phyloP scores from a whole-genome alignment of 2,113 vertebrate genomes.

The Muntiacus muntjak region DNA sequence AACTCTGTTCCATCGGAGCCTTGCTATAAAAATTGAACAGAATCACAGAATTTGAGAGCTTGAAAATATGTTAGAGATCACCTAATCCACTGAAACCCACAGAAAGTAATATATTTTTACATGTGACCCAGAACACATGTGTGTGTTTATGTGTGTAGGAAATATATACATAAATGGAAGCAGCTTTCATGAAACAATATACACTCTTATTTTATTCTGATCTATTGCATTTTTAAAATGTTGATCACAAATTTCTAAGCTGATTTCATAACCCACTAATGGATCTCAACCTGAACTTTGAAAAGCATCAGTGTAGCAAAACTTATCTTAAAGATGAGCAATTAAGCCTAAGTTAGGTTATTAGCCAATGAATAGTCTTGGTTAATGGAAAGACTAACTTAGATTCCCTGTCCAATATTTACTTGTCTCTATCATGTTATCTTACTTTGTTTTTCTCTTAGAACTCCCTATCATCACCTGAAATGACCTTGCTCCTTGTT shows the following conservation, averaged over 20 bases:
- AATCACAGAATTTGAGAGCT: slow-evolving; percentile 15
- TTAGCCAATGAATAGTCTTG: neutral
- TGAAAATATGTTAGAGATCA: slow-evolving; percentile 24
- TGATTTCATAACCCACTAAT: neutral
- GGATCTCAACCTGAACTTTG: neutral
- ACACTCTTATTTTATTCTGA: neutral
- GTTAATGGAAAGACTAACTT: neutral
- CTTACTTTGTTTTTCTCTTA: slow-evolving; percentile 23
- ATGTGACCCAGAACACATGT: neutral
- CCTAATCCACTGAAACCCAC: neutral
- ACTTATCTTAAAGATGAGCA: neutral
- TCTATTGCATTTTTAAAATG: neutral
- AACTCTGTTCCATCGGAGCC: neutral
- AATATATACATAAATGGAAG: neutral
- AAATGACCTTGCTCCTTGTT: neutral
- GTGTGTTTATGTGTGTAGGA: neutral
- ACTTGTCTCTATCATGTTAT: neutral
- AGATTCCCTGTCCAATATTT: neutral
- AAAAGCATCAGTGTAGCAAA: neutral
- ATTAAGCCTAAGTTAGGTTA: neutral
- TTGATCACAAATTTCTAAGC: neutral
- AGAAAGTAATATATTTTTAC: neutral
- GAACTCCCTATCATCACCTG: neutral
- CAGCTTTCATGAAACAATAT: neutral
- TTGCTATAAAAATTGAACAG: slow-evolving; percentile 20